Conservation (phyloP, 30 jellyfish, hydroid and myxozoan species). For the Hydractinia symbiolongicarpus region DNA sequence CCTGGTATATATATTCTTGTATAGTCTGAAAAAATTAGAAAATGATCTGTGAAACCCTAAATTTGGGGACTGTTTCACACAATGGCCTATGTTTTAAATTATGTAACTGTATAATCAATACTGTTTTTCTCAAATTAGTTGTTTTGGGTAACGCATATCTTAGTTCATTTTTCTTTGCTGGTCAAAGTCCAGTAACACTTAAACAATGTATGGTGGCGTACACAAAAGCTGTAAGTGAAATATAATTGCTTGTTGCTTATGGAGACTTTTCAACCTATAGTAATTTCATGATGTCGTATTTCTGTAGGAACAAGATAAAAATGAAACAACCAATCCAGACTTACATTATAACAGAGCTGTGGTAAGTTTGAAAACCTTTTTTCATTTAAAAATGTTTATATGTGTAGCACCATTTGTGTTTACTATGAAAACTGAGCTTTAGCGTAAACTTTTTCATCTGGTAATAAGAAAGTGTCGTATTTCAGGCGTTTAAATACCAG, state of each 20-base stretch:
- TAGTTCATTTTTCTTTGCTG: slow-evolving; percentile 79
- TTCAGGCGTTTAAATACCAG: slow-evolving; percentile 80
- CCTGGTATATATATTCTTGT: too few species aligned
- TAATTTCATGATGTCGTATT: not conserved
- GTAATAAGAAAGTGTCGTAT: not conserved
- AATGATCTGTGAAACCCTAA: too few species aligned
- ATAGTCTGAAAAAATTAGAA: too few species aligned
- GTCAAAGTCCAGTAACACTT: slow-evolving; percentile 58
- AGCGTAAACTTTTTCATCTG: not conserved
- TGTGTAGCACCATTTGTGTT: not conserved
- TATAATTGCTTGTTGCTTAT: not conserved
- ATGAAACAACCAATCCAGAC: slow-evolving; percentile 72
- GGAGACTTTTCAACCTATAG: not conserved
- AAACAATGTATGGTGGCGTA: slow-evolving; percentile 93
- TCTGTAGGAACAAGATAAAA: slow-evolving; percentile 54
- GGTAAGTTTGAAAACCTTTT: slow-evolving; percentile 40
- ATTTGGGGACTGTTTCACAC: too few species aligned
- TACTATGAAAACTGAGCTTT: not conserved
- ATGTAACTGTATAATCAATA: not conserved
- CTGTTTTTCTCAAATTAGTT: slow-evolving; percentile 35
- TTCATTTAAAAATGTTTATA: not conserved
- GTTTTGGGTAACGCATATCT: slow-evolving; percentile 92
- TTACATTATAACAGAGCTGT: slow-evolving; percentile 84
- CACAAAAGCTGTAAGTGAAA: slow-evolving; percentile 79
- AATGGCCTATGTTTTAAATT: too few species aligned